Conservation (phyloP, 2,888 invertebrate genomes). For the Spisula subtruncata region DNA sequence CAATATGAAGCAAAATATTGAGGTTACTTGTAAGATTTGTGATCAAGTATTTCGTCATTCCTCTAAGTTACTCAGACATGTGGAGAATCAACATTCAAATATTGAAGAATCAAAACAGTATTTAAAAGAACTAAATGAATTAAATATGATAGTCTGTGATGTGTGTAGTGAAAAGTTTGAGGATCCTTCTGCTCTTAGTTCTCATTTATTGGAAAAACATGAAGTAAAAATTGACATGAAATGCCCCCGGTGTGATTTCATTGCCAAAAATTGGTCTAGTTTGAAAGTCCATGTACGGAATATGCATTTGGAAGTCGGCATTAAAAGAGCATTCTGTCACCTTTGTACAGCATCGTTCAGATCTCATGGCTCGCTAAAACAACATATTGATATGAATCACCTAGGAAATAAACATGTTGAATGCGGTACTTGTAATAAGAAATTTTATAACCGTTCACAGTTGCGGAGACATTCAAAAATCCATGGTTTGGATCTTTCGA, state of each 20-base stretch:
- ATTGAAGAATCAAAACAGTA: conserved; percentile 69
- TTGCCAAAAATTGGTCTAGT: conserved; percentile 71
- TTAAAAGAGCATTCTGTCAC: conserved; percentile 70
- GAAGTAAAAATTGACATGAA: conserved; percentile 42
- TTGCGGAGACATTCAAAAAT: conserved; percentile 76
- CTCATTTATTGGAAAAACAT: conserved; percentile 74
- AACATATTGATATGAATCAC: conserved; percentile 80
- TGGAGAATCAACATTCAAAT: conserved; percentile 70
- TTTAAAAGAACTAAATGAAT: conserved; percentile 68
- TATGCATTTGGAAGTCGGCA: conserved; percentile 69
- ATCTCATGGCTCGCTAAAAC: conserved; percentile 73
- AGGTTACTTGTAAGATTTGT: conserved; percentile 76
- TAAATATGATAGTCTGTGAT: conserved; percentile 69
- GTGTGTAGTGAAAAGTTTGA: conserved; percentile 69
- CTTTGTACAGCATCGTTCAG: conserved; percentile 78
- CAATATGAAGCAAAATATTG: conserved; percentile 39
- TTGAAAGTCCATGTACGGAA: conserved; percentile 74
- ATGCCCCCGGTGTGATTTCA: conserved; percentile 74
- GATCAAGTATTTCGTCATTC: conserved; percentile 73
- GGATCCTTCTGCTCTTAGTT: conserved; percentile 65
- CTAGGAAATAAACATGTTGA: conserved; percentile 69
- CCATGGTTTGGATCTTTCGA: conserved; percentile 73
- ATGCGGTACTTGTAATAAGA: conserved; percentile 76
- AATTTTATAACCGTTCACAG: conserved; percentile 75
- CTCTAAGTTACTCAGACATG: conserved; percentile 74